Evolutionary conservation across 2,888 invertebrate species (phyloP).

Genomic region (Acanthosepion lycidas): DNA sequence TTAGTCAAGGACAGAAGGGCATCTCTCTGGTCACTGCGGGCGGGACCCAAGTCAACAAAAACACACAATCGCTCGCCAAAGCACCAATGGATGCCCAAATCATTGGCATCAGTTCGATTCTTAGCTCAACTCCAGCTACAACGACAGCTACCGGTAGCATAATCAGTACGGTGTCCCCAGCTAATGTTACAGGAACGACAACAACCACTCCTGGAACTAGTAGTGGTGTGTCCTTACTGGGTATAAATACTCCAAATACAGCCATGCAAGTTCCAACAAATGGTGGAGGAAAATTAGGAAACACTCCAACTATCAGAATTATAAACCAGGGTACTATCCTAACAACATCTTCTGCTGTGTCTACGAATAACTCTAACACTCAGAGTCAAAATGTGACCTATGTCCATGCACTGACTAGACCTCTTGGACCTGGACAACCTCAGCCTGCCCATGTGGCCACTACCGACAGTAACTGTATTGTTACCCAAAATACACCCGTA

Average conservation of each 20-base stretch:
- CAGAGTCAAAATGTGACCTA: constrained; percentile 37
- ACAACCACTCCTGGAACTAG: constrained; percentile 49
- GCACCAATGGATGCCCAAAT: constrained; percentile 63
- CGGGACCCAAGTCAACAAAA: constrained; percentile 57
- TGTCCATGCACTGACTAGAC: constrained; percentile 43
- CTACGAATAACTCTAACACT: constrained; percentile 34
- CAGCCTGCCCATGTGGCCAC: constrained; percentile 38
- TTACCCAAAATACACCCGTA: neutral
- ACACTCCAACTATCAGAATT: constrained; percentile 48
- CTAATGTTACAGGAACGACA: constrained; percentile 35
- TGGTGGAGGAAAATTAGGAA: constrained; percentile 46
- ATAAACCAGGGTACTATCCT: constrained; percentile 48
- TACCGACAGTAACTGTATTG: constrained; percentile 14
- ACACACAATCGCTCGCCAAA: constrained; percentile 56
- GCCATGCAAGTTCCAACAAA: constrained; percentile 47
- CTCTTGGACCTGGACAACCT: constrained; percentile 40
- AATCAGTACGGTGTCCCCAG: neutral
- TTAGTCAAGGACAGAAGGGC: constrained; percentile 56
- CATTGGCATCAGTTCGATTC: constrained; percentile 67
- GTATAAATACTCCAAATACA: constrained; percentile 52
- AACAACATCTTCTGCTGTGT: constrained; percentile 2
- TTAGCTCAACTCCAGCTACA: constrained; percentile 61
- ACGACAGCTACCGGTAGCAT: constrained; percentile 44
- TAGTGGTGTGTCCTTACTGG: constrained; percentile 53
- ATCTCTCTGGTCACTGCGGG: constrained; percentile 55